phyloP scores from a whole-genome alignment of 2,888 invertebrate species.

The Stictocephala bisonia region DNA sequence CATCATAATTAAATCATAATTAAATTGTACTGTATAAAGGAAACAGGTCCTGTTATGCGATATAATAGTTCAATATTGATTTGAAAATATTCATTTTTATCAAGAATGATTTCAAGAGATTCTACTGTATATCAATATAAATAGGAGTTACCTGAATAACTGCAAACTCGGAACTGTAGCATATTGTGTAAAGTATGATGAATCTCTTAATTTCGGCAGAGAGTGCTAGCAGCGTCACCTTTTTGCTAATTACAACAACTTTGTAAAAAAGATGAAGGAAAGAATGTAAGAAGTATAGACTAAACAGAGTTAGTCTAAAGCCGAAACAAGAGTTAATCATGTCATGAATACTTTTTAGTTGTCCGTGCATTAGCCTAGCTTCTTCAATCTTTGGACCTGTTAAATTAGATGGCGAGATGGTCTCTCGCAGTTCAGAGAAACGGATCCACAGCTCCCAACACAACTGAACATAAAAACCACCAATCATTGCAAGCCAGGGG shows the following conservation, averaged over 20 bases:
- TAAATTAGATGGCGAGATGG: background rate
- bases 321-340: conserved; percentile 31
- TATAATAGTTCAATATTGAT: too few species aligned
- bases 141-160: conserved; percentile 5
- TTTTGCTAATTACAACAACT: conserved; percentile 6
- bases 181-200: background rate
- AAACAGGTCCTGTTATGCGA: too few species aligned
- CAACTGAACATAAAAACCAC: conserved; percentile 25
- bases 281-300: conserved; percentile 10
- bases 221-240: background rate
- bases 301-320: conserved; percentile 27
- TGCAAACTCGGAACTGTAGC: conserved; percentile 20
- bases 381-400: conserved; percentile 14
- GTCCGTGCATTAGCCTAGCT: conserved; percentile 33
- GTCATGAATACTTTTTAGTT: conserved; percentile 21
- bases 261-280: conserved; percentile 16
- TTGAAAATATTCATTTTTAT: too few species aligned
- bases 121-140: too few species aligned
- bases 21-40: too few species aligned
- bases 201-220: conserved; percentile 3
- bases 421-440: conserved; percentile 32
- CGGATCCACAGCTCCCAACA: conserved; percentile 33
- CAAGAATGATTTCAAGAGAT: too few species aligned
- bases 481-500: conserved; percentile 26
- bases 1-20: too few species aligned